Percentiles rank a stretch among this genome's conserved stretches.
Evolutionary conservation across 2,113 vertebrate genomes (phyloP).

Genomic region (Hemiprocne comata): DNA sequence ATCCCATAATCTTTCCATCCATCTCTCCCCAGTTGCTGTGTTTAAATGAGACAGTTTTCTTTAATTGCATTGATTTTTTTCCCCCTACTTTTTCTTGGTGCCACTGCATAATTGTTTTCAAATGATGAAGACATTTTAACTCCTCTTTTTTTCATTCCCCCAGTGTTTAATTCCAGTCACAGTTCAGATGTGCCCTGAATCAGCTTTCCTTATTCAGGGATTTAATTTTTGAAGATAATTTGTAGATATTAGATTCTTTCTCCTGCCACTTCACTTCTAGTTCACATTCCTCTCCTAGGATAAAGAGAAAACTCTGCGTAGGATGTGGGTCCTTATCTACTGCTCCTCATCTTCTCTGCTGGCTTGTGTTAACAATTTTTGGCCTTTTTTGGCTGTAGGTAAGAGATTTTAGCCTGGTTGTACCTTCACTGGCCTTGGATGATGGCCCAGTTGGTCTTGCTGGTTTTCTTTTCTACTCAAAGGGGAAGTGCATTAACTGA

Average conservation of each 20-base stretch:
- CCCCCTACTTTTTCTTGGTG: background rate
- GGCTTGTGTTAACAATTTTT: background rate
- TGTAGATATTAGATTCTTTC: background rate
- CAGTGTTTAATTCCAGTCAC: background rate
- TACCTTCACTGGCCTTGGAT: background rate
- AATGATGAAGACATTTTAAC: background rate
- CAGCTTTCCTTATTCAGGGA: background rate
- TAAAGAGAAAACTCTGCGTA: background rate
- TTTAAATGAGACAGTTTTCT: conserved; percentile 4
- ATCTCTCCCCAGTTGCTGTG: background rate
- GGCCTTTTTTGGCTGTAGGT: background rate
- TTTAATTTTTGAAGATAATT: conserved; percentile 17
- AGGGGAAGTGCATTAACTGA: background rate
- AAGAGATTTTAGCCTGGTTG: background rate
- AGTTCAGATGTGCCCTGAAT: background rate
- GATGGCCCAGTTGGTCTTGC: background rate
- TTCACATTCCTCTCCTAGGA: background rate
- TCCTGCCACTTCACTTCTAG: background rate
- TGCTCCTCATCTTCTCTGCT: background rate
- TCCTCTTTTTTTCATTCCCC: background rate
- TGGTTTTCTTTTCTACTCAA: background rate
- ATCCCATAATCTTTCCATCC: background rate
- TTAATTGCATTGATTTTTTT: background rate
- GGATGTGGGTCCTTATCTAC: background rate
- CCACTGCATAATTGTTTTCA: background rate